A percentile compares a stretch with the other conserved stretches of the same genome.
phyloP scores from a whole-genome alignment of 1,140 invertebrate species.

The Penaeus indicus region DNA sequence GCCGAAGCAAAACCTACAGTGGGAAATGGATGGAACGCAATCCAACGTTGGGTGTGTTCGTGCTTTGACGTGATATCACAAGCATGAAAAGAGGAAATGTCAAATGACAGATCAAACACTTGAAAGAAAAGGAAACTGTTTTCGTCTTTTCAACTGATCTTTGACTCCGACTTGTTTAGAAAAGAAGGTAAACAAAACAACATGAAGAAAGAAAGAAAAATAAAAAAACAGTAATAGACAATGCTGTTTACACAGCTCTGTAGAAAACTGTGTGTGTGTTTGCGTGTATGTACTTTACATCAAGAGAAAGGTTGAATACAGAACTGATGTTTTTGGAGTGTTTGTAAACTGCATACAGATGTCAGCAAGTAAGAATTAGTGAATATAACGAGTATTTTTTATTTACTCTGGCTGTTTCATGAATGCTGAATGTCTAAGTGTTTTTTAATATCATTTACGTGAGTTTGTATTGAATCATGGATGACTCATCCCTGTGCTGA shows the following conservation, averaged over 20 bases:
- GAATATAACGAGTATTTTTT: no score
- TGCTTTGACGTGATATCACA: neutral
- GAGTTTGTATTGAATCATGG: slow-evolving; percentile 2
- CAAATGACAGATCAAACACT: neutral
- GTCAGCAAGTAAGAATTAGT: no score
- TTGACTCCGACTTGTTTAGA: neutral
- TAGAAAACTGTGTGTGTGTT: slow-evolving; percentile 30
- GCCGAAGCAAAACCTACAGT: neutral
- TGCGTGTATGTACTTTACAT: slow-evolving; percentile 3
- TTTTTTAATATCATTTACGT: no score
- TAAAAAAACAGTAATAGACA: neutral
- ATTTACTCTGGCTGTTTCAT: no score
- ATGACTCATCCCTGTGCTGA: neutral
- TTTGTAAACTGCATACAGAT: no score
- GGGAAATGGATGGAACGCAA: neutral
- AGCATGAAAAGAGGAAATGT: no score
- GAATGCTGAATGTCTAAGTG: no score
- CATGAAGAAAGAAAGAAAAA: neutral
- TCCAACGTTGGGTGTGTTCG: neutral
- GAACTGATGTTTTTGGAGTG: no score
- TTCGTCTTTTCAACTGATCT: neutral
- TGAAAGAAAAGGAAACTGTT: neutral
- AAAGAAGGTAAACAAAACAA: neutral
- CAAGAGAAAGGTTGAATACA: no score
- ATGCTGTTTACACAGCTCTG: slow-evolving; percentile 15